Conservation (phyloP, 2,888 invertebrate species). For the Luffia ferchaultella region DNA sequence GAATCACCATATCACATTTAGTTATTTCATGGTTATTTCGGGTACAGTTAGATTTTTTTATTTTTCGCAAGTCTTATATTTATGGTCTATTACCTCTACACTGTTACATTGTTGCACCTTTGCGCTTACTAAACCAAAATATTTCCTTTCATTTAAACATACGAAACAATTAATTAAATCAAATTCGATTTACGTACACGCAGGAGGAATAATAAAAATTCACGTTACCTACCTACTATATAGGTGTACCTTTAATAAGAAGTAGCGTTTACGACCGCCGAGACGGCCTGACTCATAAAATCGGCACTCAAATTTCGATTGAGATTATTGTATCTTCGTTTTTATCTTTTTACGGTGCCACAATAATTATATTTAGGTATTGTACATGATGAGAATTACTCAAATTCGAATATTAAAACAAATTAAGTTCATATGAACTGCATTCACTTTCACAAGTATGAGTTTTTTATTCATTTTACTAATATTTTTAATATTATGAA, state of each 20-base stretch:
- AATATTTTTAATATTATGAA: too few relatives aligned
- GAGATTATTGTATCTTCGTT: constrained; percentile 4
- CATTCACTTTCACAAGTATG: constrained; percentile 1
- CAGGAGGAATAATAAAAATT: too few relatives aligned
- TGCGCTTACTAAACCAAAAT: too few relatives aligned
- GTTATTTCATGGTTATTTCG: too few relatives aligned
- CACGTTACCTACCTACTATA: too few relatives aligned
- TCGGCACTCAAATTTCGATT: constrained; percentile 7
- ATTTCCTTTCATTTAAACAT: neutral
- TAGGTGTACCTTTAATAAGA: constrained; percentile 8
- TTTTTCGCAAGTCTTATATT: too few relatives aligned
- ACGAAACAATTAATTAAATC: neutral
- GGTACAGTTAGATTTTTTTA: too few relatives aligned
- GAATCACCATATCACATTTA: too few relatives aligned
- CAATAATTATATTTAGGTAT: neutral
- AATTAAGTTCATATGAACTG: constrained; percentile 4
- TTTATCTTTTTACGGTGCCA: constrained; percentile 1
- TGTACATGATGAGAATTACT: neutral
- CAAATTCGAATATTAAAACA: neutral
- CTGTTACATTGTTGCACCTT: too few relatives aligned
- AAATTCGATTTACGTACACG: neutral
- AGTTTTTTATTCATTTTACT: too few relatives aligned
- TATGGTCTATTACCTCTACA: too few relatives aligned
- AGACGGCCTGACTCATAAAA: constrained; percentile 6
- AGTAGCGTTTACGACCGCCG: constrained; percentile 6